Base-by-base conservation (phyloP, 2,888 invertebrate species). In the Drosophila putrida region DNA sequence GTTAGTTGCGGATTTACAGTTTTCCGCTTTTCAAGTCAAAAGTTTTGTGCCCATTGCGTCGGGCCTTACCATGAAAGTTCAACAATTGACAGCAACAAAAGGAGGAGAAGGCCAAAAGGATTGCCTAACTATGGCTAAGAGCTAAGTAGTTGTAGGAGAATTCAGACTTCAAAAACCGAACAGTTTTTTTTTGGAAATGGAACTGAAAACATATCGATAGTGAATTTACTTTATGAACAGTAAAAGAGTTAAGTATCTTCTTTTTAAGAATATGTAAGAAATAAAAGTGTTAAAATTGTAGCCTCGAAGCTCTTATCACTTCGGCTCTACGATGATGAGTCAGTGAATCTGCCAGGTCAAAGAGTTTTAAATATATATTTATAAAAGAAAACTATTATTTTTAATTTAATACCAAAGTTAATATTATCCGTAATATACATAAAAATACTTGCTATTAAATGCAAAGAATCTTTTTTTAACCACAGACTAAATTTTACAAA, bases 1-100 rank as follows among this genome's bases (percentile, higher is more conserved):
- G 77, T 81, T 81, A 81, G 84, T 82, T 78, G 64, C 60, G 68
- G 73, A 80, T 78, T 82, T 85, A 70, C 57, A 72, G 80, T 72
- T 80, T 70, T 67, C 55, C 68, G 58, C 54, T 55, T 55, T 69
- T 63, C 64, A 47, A 58, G 53, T 49, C 67, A 43, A 69, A 82
- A 85, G 25, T 82, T 82, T 78, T 53, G 31, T 39, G 39, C 55
- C 43, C 43, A 55, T 35, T 55, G 33, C 20, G 31, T 43, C 11
- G 54, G 38, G 28, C 43, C 28, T n/a, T 36, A 15, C 27, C 11
- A 31, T 0, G 28, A 73, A 73, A 73, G 68, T 72, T 72, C 31
- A 39, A 15, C 27, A 39, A 68, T 62, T 58, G 73, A 71, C 67
- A 36, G 43, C 43, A 55, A 25, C n/a, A 25, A n/a, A 15, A 27